phyloP scores from a whole-genome alignment of 2,113 vertebrate genomes.

The Nothoprocta perdicaria region DNA sequence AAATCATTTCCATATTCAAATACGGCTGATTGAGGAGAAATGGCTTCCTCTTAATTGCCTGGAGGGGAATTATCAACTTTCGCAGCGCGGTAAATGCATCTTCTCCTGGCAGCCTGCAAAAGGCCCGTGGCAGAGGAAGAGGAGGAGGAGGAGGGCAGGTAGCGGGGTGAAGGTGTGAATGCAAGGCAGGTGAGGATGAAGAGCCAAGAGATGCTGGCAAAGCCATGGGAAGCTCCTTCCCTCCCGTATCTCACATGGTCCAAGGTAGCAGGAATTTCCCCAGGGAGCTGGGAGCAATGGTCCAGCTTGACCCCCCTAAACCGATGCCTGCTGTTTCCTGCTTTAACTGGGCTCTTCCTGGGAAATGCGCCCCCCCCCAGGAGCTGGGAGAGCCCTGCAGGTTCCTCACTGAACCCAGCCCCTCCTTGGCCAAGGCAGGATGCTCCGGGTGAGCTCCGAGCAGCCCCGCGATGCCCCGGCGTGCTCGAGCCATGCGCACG shows the following conservation, averaged over 20 bases:
- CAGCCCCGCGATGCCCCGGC: not conserved
- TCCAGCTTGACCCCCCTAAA: accelerated
- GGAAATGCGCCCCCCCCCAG: not conserved
- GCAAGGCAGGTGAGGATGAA: not conserved
- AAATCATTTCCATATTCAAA: slow-evolving; percentile 87
- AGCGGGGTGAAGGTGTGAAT: not conserved
- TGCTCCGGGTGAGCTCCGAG: not conserved
- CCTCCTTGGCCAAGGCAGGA: accelerated
- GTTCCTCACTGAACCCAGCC: accelerated
- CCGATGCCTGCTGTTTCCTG: accelerated
- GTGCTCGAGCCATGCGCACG: no score
- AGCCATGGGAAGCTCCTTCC: accelerated
- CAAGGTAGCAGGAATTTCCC: not conserved
- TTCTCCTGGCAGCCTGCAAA: not conserved
- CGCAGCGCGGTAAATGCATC: slow-evolving; percentile 49
- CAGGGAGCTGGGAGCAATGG: no score
- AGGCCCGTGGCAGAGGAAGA: not conserved
- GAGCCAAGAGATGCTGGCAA: not conserved
- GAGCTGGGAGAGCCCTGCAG: accelerated
- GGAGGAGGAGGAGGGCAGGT: not conserved
- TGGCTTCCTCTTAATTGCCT: slow-evolving; percentile 77
- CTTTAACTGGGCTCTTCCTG: accelerated
- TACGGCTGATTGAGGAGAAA: slow-evolving; percentile 81
- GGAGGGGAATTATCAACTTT: slow-evolving; percentile 62
- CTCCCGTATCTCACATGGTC: accelerated